Percentiles rank a stretch among this genome's conserved stretches.
Evolutionary conservation across 1,140 invertebrate species (phyloP).

Genomic region (Paraescarpia echinospica): DNA sequence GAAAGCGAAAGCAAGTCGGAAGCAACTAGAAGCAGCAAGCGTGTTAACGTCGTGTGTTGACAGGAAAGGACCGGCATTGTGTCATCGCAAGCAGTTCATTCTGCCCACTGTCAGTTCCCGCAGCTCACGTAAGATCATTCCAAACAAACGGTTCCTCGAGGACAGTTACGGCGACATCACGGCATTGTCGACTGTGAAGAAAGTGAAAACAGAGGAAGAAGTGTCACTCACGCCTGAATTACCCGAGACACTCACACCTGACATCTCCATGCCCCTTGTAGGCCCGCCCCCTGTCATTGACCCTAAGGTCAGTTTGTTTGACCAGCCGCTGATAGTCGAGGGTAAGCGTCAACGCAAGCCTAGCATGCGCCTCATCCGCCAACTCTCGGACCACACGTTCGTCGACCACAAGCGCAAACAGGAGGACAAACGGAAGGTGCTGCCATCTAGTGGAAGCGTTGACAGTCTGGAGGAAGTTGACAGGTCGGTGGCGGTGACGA

Average conservation of each 20-base stretch:
- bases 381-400: slow-evolving; percentile 38
- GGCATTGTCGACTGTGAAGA: not conserved
- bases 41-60: slow-evolving; percentile 17
- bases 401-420: slow-evolving; percentile 3
- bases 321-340: slow-evolving; percentile 53
- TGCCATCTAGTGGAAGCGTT: not conserved
- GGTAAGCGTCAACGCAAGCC: slow-evolving; percentile 56
- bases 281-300: not conserved
- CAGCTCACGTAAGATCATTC: slow-evolving; percentile 85
- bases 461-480: slow-evolving; percentile 26
- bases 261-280: not conserved
- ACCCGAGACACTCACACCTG: not conserved
- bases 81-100: slow-evolving; percentile 64
- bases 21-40: slow-evolving; percentile 4
- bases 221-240: not conserved
- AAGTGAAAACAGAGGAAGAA: not conserved
- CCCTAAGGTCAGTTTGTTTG: slow-evolving; percentile 32
- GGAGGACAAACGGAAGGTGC: not conserved
- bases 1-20: not conserved
- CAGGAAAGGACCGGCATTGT: not conserved
- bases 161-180: slow-evolving; percentile 47
- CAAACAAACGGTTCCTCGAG: slow-evolving; percentile 83
- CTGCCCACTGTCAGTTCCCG: slow-evolving; percentile 81
- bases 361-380: slow-evolving; percentile 47
- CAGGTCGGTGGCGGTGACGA: slow-evolving; percentile 29